Conservation (phyloP, 2,113 vertebrate species). For the Ciconia boyciana region DNA sequence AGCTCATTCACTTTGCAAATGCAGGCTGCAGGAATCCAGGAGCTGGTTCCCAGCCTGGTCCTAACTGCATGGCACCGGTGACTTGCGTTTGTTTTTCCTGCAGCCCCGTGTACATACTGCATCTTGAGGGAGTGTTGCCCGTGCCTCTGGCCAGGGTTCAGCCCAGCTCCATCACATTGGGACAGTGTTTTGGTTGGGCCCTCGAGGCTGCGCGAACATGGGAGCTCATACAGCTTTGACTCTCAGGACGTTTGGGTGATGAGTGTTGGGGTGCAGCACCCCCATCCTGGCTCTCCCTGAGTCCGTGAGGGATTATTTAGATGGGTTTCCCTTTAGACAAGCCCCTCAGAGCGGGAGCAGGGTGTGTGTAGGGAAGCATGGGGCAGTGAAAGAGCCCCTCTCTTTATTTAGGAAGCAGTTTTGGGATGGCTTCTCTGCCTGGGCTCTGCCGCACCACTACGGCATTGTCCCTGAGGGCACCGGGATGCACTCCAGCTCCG, state of each 20-base stretch:
- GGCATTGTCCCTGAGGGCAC: neutral
- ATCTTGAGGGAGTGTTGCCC: neutral
- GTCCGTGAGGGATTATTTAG: neutral
- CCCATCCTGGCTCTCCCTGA: accelerated
- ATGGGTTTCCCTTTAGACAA: neutral
- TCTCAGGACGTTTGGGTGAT: neutral
- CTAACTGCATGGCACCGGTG: accelerated
- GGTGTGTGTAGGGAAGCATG: neutral
- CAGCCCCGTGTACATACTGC: accelerated
- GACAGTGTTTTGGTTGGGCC: neutral
- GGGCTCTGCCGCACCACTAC: neutral
- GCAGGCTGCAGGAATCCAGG: accelerated
- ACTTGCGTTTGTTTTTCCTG: neutral
- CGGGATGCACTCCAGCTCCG: neutral
- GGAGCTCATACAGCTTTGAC: accelerated
- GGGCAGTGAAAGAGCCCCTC: accelerated
- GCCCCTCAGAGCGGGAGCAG: accelerated
- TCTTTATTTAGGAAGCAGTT: neutral
- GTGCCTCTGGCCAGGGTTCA: neutral
- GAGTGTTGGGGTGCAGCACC: neutral
- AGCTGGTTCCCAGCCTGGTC: neutral
- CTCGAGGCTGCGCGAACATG: neutral
- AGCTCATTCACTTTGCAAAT: neutral
- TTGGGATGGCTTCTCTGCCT: neutral
- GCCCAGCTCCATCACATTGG: accelerated